Evolutionary conservation across 2,888 invertebrate genomes (phyloP).

Genomic region (Trissolcus brochymenae): DNA sequence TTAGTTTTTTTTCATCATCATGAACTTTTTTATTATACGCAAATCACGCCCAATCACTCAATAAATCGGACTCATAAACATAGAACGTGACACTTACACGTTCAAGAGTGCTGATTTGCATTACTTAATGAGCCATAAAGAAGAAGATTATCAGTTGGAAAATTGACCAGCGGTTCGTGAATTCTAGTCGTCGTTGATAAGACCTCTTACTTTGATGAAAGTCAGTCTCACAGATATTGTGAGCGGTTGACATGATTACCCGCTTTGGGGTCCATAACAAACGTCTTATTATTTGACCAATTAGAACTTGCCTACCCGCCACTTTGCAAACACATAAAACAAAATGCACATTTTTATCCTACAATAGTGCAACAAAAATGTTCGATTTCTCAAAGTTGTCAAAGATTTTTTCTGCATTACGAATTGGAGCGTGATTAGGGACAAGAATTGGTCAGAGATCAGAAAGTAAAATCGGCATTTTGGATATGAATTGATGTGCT

Average conservation of each 20-base stretch:
- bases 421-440: no score
- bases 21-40: no score
- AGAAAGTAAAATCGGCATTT: conserved; percentile 40
- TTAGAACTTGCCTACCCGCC: not conserved
- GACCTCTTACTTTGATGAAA: conserved; percentile 11
- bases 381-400: not conserved
- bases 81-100: no score
- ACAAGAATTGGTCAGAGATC: conserved; percentile 18
- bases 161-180: conserved; percentile 2
- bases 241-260: conserved; percentile 13
- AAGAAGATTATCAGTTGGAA: conserved; percentile 16
- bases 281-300: not conserved
- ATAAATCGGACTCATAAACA: no score
- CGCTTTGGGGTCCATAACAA: not conserved
- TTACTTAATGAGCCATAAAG: conserved; percentile 12
- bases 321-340: not conserved
- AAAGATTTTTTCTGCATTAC: not conserved
- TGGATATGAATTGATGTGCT: conserved; percentile 24
- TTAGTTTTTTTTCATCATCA: no score
- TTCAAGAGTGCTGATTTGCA: conserved; percentile 4
- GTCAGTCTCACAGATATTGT: not conserved
- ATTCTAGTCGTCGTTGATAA: not conserved
- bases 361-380: not conserved
- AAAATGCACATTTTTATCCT: no score
- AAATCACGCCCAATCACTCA: no score